A percentile compares a stretch with the other conserved stretches of the same genome.
Conservation (phyloP, 2,113 vertebrate species). For the Macheiramphus alcinus region DNA sequence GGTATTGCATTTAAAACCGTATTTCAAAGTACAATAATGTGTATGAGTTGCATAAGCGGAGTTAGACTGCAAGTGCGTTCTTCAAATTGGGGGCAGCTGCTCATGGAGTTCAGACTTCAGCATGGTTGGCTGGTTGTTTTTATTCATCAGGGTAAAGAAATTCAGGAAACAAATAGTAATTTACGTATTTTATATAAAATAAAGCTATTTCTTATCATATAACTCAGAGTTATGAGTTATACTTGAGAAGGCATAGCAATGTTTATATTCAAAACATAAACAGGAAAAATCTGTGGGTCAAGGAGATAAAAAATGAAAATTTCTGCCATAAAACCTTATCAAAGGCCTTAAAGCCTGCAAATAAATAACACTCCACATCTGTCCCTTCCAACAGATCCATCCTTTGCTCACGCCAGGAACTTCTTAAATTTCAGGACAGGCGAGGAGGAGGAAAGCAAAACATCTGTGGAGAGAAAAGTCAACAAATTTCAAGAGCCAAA, state of each 20-base stretch:
- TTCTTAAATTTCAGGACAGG: conserved; percentile 69
- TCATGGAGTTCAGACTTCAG: neutral
- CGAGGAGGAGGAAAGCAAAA: conserved; percentile 65
- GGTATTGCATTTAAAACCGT: neutral
- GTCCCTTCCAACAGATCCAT: conserved; percentile 7
- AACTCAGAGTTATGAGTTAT: neutral
- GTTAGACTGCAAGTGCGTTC: neutral
- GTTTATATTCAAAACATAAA: neutral
- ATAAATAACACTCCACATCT: conserved; percentile 2
- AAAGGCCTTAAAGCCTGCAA: neutral
- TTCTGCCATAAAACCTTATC: neutral
- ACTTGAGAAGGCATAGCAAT: neutral
- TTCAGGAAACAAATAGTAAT: neutral
- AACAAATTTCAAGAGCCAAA: conserved; percentile 68
- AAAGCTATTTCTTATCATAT: neutral
- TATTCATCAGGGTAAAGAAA: neutral
- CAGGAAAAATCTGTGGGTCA: neutral
- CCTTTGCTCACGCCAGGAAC: conserved; percentile 7
- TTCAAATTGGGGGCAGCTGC: neutral
- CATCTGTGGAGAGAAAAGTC: conserved; percentile 67
- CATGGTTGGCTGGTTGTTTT: neutral
- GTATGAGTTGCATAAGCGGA: neutral
- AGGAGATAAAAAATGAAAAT: neutral
- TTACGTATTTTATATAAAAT: neutral
- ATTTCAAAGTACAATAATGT: neutral